Percentiles rank a stretch among this genome's conserved stretches.
Evolutionary conservation across 2,797 vertebrate genomes (phyloP).

Genomic region (Sus cebifrons): DNA sequence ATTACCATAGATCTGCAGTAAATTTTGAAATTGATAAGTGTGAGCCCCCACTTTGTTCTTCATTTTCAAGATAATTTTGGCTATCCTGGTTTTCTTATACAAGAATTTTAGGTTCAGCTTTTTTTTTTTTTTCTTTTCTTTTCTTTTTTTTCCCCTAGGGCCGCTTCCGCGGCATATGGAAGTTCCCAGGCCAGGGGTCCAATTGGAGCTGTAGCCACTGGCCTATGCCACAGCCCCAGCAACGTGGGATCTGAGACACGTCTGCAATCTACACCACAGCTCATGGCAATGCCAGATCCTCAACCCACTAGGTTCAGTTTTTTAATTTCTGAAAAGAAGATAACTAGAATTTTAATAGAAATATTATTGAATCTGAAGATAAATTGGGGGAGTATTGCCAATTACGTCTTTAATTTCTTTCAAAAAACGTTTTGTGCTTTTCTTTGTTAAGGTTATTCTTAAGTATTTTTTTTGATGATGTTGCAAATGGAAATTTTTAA

Average conservation of each 20-base stretch:
- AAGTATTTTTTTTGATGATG: conserved; percentile 32
- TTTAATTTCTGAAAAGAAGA: background rate
- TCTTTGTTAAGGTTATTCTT: background rate
- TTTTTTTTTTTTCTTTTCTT: too few species aligned
- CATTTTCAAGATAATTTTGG: conserved; percentile 9
- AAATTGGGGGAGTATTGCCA: background rate
- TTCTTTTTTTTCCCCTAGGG: too few species aligned
- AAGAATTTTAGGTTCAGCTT: conserved; percentile 31
- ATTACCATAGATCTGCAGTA: background rate
- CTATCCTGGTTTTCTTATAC: background rate
- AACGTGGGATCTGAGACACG: too few species aligned
- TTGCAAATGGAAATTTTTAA: background rate
- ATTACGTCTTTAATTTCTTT: conserved; percentile 22
- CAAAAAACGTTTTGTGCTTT: background rate
- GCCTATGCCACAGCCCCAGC: too few species aligned
- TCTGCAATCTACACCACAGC: too few species aligned
- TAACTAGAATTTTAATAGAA: background rate
- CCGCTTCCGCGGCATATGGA: too few species aligned
- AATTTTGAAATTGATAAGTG: conserved; percentile 24
- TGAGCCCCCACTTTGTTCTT: background rate
- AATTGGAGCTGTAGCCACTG: too few species aligned
- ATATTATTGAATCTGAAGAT: background rate
- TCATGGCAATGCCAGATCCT: too few species aligned
- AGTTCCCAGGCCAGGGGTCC: too few species aligned
- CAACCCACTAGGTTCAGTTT: background rate